A percentile compares a stretch with the other conserved stretches of the same genome.
Conservation (phyloP, 2,888 invertebrate species). For the Macaria notata region DNA sequence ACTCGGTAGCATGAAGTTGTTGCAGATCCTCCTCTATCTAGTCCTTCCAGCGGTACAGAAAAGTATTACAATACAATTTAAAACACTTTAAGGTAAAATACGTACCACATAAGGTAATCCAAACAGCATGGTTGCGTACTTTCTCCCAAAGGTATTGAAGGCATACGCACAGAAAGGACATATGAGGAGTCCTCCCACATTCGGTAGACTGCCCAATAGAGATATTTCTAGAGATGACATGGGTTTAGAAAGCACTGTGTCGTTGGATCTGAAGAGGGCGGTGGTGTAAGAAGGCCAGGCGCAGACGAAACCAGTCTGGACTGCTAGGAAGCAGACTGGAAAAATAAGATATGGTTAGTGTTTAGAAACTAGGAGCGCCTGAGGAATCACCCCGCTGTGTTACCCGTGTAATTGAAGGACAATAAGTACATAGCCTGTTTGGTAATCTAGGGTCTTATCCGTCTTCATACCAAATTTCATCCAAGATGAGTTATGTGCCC, state of each 20-base stretch:
- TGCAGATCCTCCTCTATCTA: too few species aligned
- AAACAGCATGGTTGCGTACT: slow-evolving; percentile 65
- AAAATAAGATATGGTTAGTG: slow-evolving; percentile 5
- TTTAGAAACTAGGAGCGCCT: too few species aligned
- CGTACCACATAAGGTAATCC: slow-evolving; percentile 66
- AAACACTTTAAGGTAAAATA: slow-evolving; percentile 11
- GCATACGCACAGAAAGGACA: slow-evolving; percentile 64
- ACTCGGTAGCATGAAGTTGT: too few species aligned
- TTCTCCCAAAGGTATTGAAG: slow-evolving; percentile 62
- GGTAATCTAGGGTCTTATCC: too few species aligned
- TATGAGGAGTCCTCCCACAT: slow-evolving; percentile 58
- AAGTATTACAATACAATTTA: too few species aligned
- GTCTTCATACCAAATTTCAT: too few species aligned
- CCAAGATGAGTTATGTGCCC: too few species aligned
- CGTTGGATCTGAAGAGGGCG: slow-evolving; percentile 60
- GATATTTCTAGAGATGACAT: slow-evolving; percentile 62
- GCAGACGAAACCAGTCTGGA: slow-evolving; percentile 60
- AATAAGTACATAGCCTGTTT: too few species aligned
- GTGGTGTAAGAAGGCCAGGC: slow-evolving; percentile 72
- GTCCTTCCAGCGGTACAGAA: too few species aligned
- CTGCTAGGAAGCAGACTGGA: slow-evolving; percentile 61
- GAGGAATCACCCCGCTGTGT: too few species aligned
- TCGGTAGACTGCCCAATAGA: slow-evolving; percentile 64
- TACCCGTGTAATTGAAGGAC: too few species aligned
- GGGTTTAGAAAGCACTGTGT: slow-evolving; percentile 54